phyloP scores from a whole-genome alignment of 2,888 invertebrate species.

The Itoplectis maculator region DNA sequence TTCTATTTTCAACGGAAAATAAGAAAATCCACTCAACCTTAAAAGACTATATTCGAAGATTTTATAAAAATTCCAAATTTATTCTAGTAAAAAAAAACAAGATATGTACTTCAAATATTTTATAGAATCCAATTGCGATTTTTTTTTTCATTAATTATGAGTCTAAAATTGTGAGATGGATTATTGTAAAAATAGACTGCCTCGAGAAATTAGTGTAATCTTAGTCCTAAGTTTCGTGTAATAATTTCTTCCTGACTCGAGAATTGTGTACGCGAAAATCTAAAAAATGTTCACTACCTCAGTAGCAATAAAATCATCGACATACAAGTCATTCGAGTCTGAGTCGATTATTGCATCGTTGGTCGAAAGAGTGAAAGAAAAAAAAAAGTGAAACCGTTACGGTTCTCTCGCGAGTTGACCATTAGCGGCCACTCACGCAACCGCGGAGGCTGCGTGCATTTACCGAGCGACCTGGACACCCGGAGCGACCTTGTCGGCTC shows the following conservation, averaged over 20 bases:
- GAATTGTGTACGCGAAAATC: slow-evolving; percentile 21
- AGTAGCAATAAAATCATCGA: slow-evolving; percentile 40
- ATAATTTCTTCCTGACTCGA: neutral
- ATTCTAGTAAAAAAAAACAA: too few species aligned
- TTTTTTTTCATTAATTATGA: too few species aligned
- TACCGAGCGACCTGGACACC: slow-evolving; percentile 31
- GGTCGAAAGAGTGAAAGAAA: too few species aligned
- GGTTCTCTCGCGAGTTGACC: slow-evolving; percentile 22
- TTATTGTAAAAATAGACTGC: too few species aligned
- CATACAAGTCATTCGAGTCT: slow-evolving; percentile 3
- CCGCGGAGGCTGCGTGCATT: slow-evolving; percentile 14
- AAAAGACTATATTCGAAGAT: too few species aligned
- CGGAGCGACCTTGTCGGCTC: slow-evolving; percentile 62
- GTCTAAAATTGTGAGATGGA: too few species aligned
- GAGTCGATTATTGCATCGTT: slow-evolving; percentile 10
- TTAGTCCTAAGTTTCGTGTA: slow-evolving; percentile 12
- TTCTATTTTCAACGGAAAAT: too few species aligned
- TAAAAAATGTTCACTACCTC: slow-evolving; percentile 58
- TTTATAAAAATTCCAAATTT: too few species aligned
- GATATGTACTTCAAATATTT: too few species aligned
- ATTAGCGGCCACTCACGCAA: slow-evolving; percentile 30
- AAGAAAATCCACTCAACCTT: too few species aligned
- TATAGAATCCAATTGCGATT: too few species aligned
- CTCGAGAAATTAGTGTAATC: too few species aligned
- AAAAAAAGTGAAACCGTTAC: slow-evolving; percentile 53